Evolutionary conservation across 2,888 invertebrate species (phyloP), one percentile per base, ranked within the genome.

Genomic region (Eupithecia abbreviata): DNA sequence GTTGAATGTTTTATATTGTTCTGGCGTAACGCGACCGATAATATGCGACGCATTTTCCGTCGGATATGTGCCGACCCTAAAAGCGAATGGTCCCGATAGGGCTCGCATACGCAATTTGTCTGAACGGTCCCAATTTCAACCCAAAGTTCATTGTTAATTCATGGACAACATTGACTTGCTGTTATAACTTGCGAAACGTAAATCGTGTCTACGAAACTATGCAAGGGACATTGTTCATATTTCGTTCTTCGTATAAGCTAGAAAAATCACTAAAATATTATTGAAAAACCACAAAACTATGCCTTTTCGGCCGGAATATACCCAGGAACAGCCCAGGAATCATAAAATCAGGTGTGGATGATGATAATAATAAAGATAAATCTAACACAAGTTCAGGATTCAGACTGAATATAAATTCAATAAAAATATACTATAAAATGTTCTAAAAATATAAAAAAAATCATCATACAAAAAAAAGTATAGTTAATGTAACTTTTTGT

Each of bases 141-240:
- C 85, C 85, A 30, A 80, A 85, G 84, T 88, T 90, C 89, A 91
- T 91, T 90, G 90, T 90, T 91, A 91, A 92, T 91, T 91, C 91
- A 91, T 88, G 85, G 85, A 86, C 89, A 88, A 87, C 90, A 90
- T 91, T 88, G 83, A 83, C 82, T 85, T 83, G 81, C 86, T 87
- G 89, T 88, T 87, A 87, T 85, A 83, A 89, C 84, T 89, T 87
- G 76, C 81, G 78, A 81, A 86, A 81, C 83, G 86, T 87, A 89
- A 89, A 85, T 83, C 86, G 81, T 82, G 81, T 69, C 47, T 78
- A 76, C 72, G 73, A 65, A 74, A 76, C 73, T 79, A 76, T 72
- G 69, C 74, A 79, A 73, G 49, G 65, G 58, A 30, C 18, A 51
- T 51, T 55, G 55, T 55, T 55, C 4, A 18, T 55, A 55, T 55